These are phyloP conservation scores for Astropecten irregularis DNA, from an alignment of 53 echinoderm and acorn worm species.

Conservation along the genomic window DNA sequence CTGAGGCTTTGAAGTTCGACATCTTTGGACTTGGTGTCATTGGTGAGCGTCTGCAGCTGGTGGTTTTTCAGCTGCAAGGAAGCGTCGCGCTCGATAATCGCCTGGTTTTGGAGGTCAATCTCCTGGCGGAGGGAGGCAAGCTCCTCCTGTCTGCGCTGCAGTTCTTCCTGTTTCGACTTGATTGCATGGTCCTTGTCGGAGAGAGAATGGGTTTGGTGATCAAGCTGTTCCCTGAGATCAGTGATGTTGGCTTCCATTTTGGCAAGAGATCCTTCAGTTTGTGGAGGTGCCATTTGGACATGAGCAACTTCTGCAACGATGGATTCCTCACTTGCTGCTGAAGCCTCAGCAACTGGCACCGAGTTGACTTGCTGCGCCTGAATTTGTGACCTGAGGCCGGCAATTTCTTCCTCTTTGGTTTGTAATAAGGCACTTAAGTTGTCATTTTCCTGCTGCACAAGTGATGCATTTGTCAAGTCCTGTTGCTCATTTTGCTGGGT, in stretches of 20 bases:
- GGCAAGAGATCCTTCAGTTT: conserved; percentile 39
- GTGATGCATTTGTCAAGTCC: neutral
- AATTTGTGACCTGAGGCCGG: conserved; percentile 13
- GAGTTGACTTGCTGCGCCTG: neutral
- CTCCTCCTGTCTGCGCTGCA: conserved; percentile 62
- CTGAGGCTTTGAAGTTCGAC: conserved; percentile 55
- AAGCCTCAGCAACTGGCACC: neutral
- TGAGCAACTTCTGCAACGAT: conserved; percentile 39
- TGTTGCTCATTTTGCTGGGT: conserved; percentile 5
- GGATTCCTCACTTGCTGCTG: conserved; percentile 7
- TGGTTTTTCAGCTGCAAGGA: conserved; percentile 64
- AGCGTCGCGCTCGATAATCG: conserved; percentile 67
- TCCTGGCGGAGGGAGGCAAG: conserved; percentile 78
- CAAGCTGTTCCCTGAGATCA: conserved; percentile 45
- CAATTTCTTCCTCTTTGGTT: conserved; percentile 52
- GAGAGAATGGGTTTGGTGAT: conserved; percentile 22
- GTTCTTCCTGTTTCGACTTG: conserved; percentile 26
- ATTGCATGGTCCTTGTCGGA: conserved; percentile 43
- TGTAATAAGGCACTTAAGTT: conserved; percentile 19
- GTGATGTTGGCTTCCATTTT: conserved; percentile 60
- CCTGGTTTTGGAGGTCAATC: conserved; percentile 82
- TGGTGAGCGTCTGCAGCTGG: conserved; percentile 51
- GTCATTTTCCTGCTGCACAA: conserved; percentile 37
- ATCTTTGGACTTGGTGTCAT: conserved; percentile 49
- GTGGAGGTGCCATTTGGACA: conserved; percentile 67